A percentile compares a stretch with the other conserved stretches of the same genome.
These are phyloP conservation scores for Plebejus anna DNA, from an alignment of 2,888 invertebrate genomes.

Conservation along the genomic window DNA sequence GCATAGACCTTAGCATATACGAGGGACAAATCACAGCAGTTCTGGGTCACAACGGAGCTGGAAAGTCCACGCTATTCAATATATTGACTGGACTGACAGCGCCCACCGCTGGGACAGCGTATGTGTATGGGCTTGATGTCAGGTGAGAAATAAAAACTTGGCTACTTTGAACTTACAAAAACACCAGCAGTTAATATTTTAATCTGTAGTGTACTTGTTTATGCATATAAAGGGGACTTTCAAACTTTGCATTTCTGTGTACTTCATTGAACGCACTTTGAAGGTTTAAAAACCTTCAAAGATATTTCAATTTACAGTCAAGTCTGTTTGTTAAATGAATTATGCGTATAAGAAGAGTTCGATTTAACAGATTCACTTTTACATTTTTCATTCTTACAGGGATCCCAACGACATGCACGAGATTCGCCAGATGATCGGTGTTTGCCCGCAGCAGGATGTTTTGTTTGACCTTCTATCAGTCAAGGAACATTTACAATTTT, in stretches of 20 bases:
- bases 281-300: no score
- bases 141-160: conserved; percentile 58
- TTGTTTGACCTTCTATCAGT: conserved; percentile 89
- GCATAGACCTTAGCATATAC: conserved; percentile 89
- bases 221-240: no score
- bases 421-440: conserved; percentile 90
- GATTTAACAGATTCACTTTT: neutral
- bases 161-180: no score
- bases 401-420: conserved; percentile 88
- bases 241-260: no score
- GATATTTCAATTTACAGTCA: no score
- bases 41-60: conserved; percentile 92
- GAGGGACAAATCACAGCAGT: conserved; percentile 93
- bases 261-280: no score
- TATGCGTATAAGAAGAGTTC: no score
- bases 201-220: no score
- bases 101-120: conserved; percentile 86
- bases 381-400: conserved; percentile 49
- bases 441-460: conserved; percentile 93
- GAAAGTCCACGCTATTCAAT: conserved; percentile 92
- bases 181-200: no score
- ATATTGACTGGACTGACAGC: conserved; percentile 90
- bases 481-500: conserved; percentile 89
- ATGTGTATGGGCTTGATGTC: conserved; percentile 87
- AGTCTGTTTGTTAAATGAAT: no score